Base-by-base conservation (phyloP, 2,797 vertebrate species). In the Liasis olivaceus region DNA sequence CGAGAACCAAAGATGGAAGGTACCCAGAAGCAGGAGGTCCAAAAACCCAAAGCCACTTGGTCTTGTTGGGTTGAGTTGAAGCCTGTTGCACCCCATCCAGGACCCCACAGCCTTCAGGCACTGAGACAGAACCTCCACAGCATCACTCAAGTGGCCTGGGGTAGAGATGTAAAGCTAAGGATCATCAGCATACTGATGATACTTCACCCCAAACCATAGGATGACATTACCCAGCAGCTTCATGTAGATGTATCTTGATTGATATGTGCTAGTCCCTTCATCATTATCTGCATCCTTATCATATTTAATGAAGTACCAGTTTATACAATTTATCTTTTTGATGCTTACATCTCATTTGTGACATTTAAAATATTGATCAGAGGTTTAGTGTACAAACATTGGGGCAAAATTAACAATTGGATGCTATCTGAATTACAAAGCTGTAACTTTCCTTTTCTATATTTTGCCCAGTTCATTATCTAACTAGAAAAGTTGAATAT, bases 401-500 rank as follows among this genome's bases (percentile, higher is more conserved):
- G 58, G 42, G 17, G 7, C 13, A 84, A 42, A 59, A n/a, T 22
- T 56, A 31, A 58, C 11, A 42, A 60, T 14, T 90, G 22, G 6
- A 69, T 59, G 26, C 15, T 14, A 66, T 58, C 26, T 58, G 17
- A 72, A 60, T 22, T 28, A 11, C 87, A 63, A 72, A 69, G 3
- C 20, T 36, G 4, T 31, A 89, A 28, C 13, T 6, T 72, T 24
- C 20, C 31, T 72, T 54, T 87, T n/a, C 36, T 93, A n/a, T 77
- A 54, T 63, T 77, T 17, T 64, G 63, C 87, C 91, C 36, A 26
- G 94, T 42, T 5, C 3, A 92, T 51, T 87, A 93, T 95, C 60
- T 90, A 9, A 95, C 93, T 95, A 66, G 63, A 85, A 93, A 94
- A 95, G 84, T 95, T 87, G 42, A 90, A 97, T 95, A 93, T 95